Conservation (phyloP, 2,888 invertebrate species). For the Saturnia japonica region DNA sequence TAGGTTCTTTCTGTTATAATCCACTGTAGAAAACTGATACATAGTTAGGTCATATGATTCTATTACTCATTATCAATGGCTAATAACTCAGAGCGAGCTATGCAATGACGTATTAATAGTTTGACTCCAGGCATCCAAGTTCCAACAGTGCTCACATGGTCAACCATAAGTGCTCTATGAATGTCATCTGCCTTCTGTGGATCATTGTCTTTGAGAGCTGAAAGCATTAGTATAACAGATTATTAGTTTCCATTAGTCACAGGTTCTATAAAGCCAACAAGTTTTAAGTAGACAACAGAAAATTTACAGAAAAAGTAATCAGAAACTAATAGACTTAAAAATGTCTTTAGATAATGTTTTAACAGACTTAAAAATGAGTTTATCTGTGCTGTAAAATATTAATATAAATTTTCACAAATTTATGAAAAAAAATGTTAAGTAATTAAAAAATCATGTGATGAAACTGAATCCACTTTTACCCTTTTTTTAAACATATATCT, state of each 20-base stretch:
- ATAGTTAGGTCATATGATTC: not conserved
- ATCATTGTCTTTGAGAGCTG: constrained; percentile 77
- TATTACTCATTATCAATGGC: constrained; percentile 64
- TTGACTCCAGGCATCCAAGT: constrained; percentile 84
- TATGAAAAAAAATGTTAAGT: too few relatives aligned
- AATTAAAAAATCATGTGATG: too few relatives aligned
- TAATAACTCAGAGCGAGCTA: constrained; percentile 68
- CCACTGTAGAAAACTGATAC: too few relatives aligned
- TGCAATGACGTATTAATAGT: constrained; percentile 78
- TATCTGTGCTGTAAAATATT: not conserved
- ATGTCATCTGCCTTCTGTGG: constrained; percentile 80
- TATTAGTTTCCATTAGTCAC: not conserved
- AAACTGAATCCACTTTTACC: too few relatives aligned
- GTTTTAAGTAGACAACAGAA: not conserved
- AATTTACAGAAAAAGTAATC: not conserved
- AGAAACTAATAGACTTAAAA: too few relatives aligned
- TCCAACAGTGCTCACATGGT: constrained; percentile 80
- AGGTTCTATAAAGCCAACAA: not conserved
- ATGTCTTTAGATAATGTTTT: too few relatives aligned
- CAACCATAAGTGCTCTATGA: constrained; percentile 82
- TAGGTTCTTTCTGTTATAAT: not conserved
- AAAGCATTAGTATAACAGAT: constrained; percentile 35
- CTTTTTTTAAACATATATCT: too few relatives aligned
- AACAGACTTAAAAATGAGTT: too few relatives aligned
- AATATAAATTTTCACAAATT: not conserved